Evolutionary conservation across 2,113 vertebrate genomes (phyloP).

Genomic region (Aepyceros melampus): DNA sequence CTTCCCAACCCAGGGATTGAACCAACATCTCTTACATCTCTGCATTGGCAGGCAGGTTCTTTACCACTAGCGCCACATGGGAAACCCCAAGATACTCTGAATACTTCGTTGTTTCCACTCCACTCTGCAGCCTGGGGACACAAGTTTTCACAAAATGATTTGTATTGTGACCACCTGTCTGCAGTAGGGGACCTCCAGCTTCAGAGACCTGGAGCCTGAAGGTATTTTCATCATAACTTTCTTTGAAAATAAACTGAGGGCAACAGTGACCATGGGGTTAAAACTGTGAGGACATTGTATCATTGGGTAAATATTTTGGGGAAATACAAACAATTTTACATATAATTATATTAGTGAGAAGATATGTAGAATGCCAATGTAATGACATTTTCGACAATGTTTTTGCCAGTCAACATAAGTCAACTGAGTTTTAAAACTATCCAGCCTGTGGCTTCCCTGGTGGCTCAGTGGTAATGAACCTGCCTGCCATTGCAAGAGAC

Average conservation of each 20-base stretch:
- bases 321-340: background rate
- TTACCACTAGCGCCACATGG: background rate
- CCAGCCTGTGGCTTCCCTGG: background rate
- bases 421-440: background rate
- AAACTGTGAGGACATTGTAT: background rate
- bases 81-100: background rate
- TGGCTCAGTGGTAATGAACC: background rate
- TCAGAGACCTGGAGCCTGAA: fast-evolving
- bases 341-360: background rate
- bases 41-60: background rate
- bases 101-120: background rate
- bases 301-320: background rate
- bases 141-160: background rate
- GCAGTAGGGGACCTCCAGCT: background rate
- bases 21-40: background rate
- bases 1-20: background rate
- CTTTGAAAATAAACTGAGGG: background rate
- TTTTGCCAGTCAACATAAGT: constrained; percentile 17
- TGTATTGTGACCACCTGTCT: background rate
- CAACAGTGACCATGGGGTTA: background rate
- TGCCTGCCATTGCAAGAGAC: background rate
- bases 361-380: background rate
- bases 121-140: background rate
- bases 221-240: background rate
- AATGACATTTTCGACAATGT: background rate